Percentiles rank a stretch among this genome's conserved stretches.
Evolutionary conservation across 2,888 invertebrate species (phyloP).

Genomic region (Troides aeacus): DNA sequence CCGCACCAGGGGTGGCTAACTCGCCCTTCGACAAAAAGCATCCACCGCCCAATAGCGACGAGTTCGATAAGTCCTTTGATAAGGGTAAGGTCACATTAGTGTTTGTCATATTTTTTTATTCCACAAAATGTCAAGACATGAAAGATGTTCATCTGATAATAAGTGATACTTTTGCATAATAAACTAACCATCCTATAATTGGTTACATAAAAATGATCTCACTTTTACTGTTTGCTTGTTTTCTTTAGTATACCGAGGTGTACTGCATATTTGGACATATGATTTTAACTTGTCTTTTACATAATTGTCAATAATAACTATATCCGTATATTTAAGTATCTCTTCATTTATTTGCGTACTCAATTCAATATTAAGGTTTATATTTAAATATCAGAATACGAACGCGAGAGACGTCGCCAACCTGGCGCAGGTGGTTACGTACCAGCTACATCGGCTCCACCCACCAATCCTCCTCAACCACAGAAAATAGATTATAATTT

Average conservation of each 20-base stretch:
- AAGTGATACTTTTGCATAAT: too few relatives aligned
- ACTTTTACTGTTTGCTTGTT: too few relatives aligned
- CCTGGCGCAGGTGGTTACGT: conserved; percentile 70
- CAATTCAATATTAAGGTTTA: neutral
- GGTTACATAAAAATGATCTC: too few relatives aligned
- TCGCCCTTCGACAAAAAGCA: conserved; percentile 66
- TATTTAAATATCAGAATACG: conserved; percentile 56
- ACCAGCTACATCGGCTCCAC: conserved; percentile 57
- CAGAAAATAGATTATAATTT: conserved; percentile 81
- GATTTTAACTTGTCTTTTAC: too few relatives aligned
- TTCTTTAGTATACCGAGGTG: too few relatives aligned
- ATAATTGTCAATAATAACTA: neutral
- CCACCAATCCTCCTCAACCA: conserved; percentile 58
- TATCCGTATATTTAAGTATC: too few relatives aligned
- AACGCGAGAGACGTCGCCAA: conserved; percentile 68
- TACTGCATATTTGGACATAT: too few relatives aligned
- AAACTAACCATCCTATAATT: too few relatives aligned
- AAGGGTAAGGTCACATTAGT: conserved; percentile 52
- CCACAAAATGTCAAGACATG: too few relatives aligned
- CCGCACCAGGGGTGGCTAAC: conserved; percentile 40
- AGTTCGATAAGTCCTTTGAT: conserved; percentile 71
- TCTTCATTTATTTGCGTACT: neutral
- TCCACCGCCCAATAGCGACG: conserved; percentile 53
- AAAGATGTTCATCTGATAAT: too few relatives aligned
- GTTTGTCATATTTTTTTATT: too few relatives aligned